Evolutionary conservation across 2,888 invertebrate species (phyloP), one percentile per base, ranked within the genome.

Genomic region (Neoitamus cyanurus): DNA sequence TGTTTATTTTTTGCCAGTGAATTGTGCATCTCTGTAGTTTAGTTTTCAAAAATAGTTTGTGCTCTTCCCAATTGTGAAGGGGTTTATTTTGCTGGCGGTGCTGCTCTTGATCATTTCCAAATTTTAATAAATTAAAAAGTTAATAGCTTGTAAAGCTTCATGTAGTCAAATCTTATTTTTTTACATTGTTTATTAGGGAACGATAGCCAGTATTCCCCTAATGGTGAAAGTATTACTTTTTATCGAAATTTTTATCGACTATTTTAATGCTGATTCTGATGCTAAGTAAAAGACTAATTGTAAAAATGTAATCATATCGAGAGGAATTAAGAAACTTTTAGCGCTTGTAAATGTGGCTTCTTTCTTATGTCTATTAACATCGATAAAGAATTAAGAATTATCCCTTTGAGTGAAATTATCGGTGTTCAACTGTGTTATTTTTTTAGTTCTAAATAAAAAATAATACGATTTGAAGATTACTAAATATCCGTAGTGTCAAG

Each of bases 251-350:
- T 77, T 46, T 77, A 77, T 37, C 37, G 46, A 78, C 20, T 78
- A 48, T 78, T 80, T 80, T 68, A 20, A 34, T 82, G 68, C 69
- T 82, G 36, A 82, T 31, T 69, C 34, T 68, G 68, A 30, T 31
- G 20, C n/a, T 20, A 82, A 78, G 46, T 20, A 82, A 78, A 37
- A 58, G 58, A 36, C 20, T 69, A 69, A 28, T 82, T 82, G 68
- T 82, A 82, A 82, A 82, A 82, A 82, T 82, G 69, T 69, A 82
- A 82, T 82, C 82, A 82, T 82, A 82, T 82, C 82, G 82, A 82
- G 34, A 37, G 69, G 82, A 82, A 82, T 69, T 68, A 82, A 82
- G 69, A 82, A 82, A 68, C 36, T 69, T 36, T 30, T 82, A 69
- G 82, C 82, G 82, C 82, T 82, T 82, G 82, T 82, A 82, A 69